A percentile compares a stretch with the other conserved stretches of the same genome.
These are phyloP conservation scores for Ovibos moschatus DNA, from an alignment of 2,113 vertebrate genomes.

Conservation along the genomic window DNA sequence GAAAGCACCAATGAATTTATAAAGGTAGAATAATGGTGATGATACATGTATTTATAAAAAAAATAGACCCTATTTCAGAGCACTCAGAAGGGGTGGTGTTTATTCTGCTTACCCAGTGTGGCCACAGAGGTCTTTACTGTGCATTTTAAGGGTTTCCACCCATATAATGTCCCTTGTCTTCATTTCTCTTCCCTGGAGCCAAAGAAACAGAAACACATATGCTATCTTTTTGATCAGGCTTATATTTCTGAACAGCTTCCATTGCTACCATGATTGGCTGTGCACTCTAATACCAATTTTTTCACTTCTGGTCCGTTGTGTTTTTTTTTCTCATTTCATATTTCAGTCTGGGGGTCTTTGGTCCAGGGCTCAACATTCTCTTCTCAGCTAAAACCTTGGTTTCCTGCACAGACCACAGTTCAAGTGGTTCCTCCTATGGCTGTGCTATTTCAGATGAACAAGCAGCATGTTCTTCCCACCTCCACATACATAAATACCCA, in stretches of 20 bases:
- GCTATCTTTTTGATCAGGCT: neutral
- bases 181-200: neutral
- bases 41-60: neutral
- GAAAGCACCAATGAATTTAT: neutral
- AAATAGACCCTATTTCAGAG: neutral
- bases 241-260: neutral
- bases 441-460: neutral
- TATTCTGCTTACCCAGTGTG: neutral
- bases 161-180: neutral
- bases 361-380: neutral
- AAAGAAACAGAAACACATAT: neutral
- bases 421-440: neutral
- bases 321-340: neutral
- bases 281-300: neutral
- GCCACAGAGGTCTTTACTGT: neutral
- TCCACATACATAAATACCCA: too few relatives aligned
- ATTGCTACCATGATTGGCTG: neutral
- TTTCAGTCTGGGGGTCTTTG: neutral
- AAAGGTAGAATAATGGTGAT: neutral
- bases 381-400: neutral
- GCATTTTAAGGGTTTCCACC: neutral
- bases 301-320: neutral
- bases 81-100: neutral
- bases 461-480: accelerated
- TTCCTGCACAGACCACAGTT: neutral